Evolutionary conservation across 2,113 vertebrate genomes (phyloP), one percentile per base, ranked within the genome.

Genomic region (Brevimyrus niger): DNA sequence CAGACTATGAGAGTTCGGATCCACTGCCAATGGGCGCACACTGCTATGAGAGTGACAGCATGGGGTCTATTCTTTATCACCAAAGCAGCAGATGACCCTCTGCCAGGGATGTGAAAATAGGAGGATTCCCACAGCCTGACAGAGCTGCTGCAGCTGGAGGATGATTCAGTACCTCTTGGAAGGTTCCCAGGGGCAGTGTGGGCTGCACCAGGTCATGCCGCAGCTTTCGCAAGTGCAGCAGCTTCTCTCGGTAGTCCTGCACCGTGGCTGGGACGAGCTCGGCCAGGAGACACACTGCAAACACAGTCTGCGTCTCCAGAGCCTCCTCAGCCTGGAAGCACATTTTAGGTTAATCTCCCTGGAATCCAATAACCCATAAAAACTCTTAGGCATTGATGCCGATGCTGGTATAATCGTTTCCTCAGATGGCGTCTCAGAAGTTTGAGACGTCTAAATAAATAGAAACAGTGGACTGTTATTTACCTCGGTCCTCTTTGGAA

Each of bases 171-270:
- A 98, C 98, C 97, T 98, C 97, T 53, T 97, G 95, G 89, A 98
- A 96, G 3, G 94, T 94, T 13, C 97, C 97, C 21, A 58, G 92
- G 0, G 96, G 96, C 89, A 96, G 89, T n/a, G 94, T 58, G 35
- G 94, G 91, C 91, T 95, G 96, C 55, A 97, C 97, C 90, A 97
- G 93, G 90, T 99, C 98, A 21, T 96, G 96, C 4, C 98, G 96
- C 48, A 99, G 95, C 92, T 98, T 99, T 7, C 97, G 94, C 88
- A 99, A 91, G 89, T 99, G 97, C 2, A 99, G 97, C 44, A 99
- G 96, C 91, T 99, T 99, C 50, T 99, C 98, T 91, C 98, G 96
- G 93, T 99, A 99, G 92, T 99, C 97, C 87, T 96, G 97, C 86
- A 99, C 96, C 0, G 97, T 97, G 4, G 98, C 97, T 0, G 97